A percentile compares a stretch with the other conserved stretches of the same genome.
Evolutionary conservation across 1,140 invertebrate species (phyloP).

Genomic region (Coboldia fuscipes): DNA sequence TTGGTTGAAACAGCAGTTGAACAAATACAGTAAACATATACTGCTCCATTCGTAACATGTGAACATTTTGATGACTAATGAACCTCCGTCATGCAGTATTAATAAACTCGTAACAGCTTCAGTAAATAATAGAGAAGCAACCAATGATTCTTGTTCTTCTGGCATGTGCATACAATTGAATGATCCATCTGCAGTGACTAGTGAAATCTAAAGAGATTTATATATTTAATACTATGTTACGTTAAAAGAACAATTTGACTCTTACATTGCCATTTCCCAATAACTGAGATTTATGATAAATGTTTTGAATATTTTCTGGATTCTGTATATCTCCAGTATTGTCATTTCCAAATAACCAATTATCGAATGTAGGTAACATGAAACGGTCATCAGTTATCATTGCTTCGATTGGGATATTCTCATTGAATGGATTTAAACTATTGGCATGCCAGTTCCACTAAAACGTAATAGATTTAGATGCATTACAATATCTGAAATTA

Average conservation of each 20-base stretch:
- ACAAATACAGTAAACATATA: conserved; percentile 56
- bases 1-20: conserved; percentile 48
- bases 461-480: too few relatives aligned
- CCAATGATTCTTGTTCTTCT: conserved; percentile 62
- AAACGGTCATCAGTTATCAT: conserved; percentile 77
- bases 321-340: conserved; percentile 64
- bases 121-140: conserved; percentile 57
- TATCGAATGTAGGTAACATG: conserved; percentile 46
- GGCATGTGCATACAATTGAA: conserved; percentile 67
- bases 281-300: conserved; percentile 19
- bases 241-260: too few relatives aligned
- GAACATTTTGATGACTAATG: conserved; percentile 80
- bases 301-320: conserved; percentile 36
- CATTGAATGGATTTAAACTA: conserved; percentile 81
- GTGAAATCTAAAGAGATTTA: too few relatives aligned
- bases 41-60: conserved; percentile 71
- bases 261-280: conserved; percentile 8
- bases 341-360: conserved; percentile 76
- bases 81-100: conserved; percentile 47
- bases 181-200: conserved; percentile 86
- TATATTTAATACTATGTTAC: conserved; percentile 7
- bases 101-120: conserved; percentile 57
- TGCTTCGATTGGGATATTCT: conserved; percentile 45
- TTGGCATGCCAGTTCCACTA: conserved; percentile 70
- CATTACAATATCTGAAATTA: conserved; percentile 5